Evolutionary conservation across 2,113 vertebrate genomes (phyloP).

Genomic region (Pristiophorus japonicus): DNA sequence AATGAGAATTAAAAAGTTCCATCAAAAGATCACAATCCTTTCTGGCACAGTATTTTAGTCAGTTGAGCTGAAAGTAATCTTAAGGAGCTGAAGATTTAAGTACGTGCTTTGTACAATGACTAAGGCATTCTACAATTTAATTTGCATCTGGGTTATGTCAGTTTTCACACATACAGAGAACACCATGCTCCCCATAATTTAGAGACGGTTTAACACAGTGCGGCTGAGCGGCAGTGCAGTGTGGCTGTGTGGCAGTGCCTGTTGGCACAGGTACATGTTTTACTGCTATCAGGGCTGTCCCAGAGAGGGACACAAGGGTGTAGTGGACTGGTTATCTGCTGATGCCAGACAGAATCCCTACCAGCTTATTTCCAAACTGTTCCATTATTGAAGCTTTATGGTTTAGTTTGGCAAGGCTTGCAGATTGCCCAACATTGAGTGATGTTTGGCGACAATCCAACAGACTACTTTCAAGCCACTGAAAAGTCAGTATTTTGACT

Average conservation of each 20-base stretch:
- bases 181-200: not conserved
- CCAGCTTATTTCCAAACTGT: not conserved
- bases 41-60: not conserved
- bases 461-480: not conserved
- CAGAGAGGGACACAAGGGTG: not conserved
- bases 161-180: not conserved
- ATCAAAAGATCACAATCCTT: not conserved
- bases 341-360: not conserved
- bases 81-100: not conserved
- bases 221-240: not conserved
- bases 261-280: not conserved
- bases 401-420: not conserved
- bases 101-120: not conserved
- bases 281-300: not conserved
- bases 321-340: not conserved
- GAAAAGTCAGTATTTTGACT: not conserved
- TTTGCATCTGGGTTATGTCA: not conserved
- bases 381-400: not conserved
- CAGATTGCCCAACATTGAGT: not conserved
- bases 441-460: not conserved
- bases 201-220: not conserved
- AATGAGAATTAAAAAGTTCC: not conserved
- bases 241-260: not conserved
- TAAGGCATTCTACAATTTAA: not conserved
- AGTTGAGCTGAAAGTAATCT: not conserved